Percentiles rank a stretch among this genome's conserved stretches.
These are phyloP conservation scores for Cryptocephalus moraei DNA, from an alignment of 2,888 invertebrate genomes.

Conservation along the genomic window DNA sequence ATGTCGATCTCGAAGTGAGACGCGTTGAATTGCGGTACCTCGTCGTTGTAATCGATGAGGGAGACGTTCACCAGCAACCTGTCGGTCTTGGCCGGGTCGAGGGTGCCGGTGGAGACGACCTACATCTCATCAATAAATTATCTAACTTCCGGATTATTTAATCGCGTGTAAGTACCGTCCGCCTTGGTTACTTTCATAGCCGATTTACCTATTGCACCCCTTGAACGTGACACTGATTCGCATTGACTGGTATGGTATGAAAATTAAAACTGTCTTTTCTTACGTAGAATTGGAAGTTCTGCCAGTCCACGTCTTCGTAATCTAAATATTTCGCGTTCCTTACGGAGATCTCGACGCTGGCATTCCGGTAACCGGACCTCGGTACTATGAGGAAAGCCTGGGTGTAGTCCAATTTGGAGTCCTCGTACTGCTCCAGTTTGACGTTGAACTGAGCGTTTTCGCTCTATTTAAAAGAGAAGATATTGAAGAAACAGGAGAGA, in stretches of 20 bases:
- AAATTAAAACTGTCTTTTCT: conserved; percentile 1
- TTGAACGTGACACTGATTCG: too few species aligned
- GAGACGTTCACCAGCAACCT: conserved; percentile 12
- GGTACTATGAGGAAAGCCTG: conserved; percentile 52
- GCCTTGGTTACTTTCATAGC: too few species aligned
- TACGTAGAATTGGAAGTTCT: conserved; percentile 37
- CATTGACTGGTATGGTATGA: too few species aligned
- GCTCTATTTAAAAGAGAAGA: conserved; percentile 37
- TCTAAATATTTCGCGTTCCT: conserved; percentile 45
- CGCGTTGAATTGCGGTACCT: conserved; percentile 50
- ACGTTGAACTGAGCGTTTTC: conserved; percentile 43
- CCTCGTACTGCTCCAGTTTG: conserved; percentile 11
- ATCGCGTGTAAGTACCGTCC: too few species aligned
- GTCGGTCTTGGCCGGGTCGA: conserved; percentile 17
- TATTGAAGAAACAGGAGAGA: neutral
- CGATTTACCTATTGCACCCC: too few species aligned
- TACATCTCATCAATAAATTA: neutral
- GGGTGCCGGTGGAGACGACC: neutral
- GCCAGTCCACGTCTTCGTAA: conserved; percentile 46
- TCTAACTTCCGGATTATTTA: too few species aligned
- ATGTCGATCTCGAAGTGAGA: conserved; percentile 36
- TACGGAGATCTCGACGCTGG: conserved; percentile 48
- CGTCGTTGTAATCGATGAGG: conserved; percentile 57
- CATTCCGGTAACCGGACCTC: conserved; percentile 48
- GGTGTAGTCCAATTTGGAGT: conserved; percentile 23